Evolutionary conservation across 2,113 vertebrate species (phyloP).

Genomic region (Passer montanus): DNA sequence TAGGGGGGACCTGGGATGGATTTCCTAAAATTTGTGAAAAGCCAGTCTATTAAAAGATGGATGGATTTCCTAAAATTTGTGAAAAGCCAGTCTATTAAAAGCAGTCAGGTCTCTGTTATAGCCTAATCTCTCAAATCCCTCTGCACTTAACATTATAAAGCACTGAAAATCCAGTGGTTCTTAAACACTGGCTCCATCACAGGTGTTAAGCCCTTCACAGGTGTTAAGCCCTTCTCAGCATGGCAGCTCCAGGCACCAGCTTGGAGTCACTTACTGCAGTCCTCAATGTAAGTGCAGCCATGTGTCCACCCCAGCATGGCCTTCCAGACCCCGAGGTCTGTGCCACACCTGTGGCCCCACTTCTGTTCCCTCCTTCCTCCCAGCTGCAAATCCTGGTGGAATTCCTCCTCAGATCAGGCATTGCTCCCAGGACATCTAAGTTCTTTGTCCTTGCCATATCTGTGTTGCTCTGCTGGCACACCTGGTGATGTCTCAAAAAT

Average conservation of each 20-base stretch:
- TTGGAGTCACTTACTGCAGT: fast-evolving
- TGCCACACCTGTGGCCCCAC: neutral
- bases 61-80: neutral
- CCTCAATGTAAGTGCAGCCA: neutral
- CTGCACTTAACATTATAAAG: neutral
- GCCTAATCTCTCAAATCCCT: neutral
- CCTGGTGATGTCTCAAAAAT: neutral
- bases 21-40: neutral
- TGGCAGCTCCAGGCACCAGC: neutral
- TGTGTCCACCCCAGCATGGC: fast-evolving
- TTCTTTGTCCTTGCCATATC: neutral
- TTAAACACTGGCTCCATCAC: neutral
- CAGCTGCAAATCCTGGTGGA: neutral
- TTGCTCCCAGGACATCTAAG: fast-evolving
- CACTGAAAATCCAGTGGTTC: neutral
- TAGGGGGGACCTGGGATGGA: neutral
- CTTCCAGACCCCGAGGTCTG: neutral
- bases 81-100: neutral
- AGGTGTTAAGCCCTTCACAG: neutral
- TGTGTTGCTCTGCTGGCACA: neutral
- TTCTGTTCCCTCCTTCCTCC: neutral
- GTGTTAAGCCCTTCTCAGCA: neutral
- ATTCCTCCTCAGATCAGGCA: neutral
- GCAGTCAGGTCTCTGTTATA: neutral
- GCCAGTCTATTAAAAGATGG: neutral